Evolutionary conservation across 2,888 invertebrate species (phyloP).

Genomic region (Oasisia sp.): DNA sequence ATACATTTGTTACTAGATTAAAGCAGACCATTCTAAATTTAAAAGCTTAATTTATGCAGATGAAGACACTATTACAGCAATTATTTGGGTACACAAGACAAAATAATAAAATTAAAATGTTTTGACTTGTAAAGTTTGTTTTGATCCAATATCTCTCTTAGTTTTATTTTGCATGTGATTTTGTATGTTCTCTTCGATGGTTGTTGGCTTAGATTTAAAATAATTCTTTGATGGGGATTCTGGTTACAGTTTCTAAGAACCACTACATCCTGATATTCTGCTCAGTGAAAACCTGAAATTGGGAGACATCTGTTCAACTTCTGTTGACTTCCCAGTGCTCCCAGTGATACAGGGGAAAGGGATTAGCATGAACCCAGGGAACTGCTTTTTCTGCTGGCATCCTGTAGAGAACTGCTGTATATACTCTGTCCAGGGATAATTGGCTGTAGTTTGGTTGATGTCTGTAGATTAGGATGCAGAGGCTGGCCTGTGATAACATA

Average conservation of each 20-base stretch:
- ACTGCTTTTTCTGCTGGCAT: background rate
- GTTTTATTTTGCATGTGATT: too few relatives aligned
- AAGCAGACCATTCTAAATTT: background rate
- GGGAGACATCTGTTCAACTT: background rate
- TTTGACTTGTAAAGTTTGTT: too few relatives aligned
- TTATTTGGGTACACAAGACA: background rate
- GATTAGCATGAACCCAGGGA: background rate
- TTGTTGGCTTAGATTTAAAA: too few relatives aligned
- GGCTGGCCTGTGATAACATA: background rate
- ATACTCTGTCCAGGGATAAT: background rate
- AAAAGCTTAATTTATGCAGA: background rate
- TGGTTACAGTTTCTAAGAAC: too few relatives aligned
- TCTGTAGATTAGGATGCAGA: constrained; percentile 5
- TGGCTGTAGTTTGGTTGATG: background rate
- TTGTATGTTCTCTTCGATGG: too few relatives aligned
- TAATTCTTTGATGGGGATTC: too few relatives aligned
- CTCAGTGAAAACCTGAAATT: background rate
- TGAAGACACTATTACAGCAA: background rate
- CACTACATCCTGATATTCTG: background rate
- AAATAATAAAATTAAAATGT: background rate
- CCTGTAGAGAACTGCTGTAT: background rate
- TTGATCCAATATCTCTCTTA: too few relatives aligned
- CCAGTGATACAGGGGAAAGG: background rate
- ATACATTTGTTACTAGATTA: background rate
- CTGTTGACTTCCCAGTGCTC: background rate